Percentiles rank a stretch among this genome's conserved stretches.
Conservation (phyloP, 2,888 invertebrate species). For the Hemicrepidius hirtus region DNA sequence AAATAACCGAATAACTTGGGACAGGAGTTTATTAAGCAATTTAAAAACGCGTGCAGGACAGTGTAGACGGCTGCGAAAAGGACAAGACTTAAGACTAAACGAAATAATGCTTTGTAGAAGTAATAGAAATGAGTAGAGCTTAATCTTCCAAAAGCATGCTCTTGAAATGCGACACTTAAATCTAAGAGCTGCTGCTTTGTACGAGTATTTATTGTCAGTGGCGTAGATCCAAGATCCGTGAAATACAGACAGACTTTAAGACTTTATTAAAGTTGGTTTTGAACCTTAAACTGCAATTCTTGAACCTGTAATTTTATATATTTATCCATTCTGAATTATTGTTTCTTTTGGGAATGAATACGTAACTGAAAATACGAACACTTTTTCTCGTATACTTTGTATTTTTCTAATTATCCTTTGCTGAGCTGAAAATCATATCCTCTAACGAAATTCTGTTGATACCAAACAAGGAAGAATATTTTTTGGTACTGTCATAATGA, state of each 20-base stretch:
- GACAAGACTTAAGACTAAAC: conserved; percentile 42
- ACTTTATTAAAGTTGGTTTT: neutral
- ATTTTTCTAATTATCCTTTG: too few species aligned
- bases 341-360: too few species aligned
- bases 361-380: too few species aligned
- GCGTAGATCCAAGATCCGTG: conserved; percentile 21
- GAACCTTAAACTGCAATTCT: too few species aligned
- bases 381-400: too few species aligned
- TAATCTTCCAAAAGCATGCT: conserved; percentile 35
- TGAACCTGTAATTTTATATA: too few species aligned
- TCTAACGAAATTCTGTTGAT: too few species aligned
- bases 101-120: conserved; percentile 36
- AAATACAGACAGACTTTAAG: neutral
- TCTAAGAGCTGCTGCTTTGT: conserved; percentile 27
- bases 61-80: conserved; percentile 39
- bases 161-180: conserved; percentile 44
- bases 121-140: conserved; percentile 46
- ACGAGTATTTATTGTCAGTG: conserved; percentile 39
- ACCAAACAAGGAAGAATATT: too few species aligned
- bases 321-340: too few species aligned
- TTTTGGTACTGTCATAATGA: too few species aligned
- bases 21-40: conserved; percentile 48
- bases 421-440: too few species aligned
- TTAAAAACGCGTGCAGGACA: conserved; percentile 45
- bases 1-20: conserved; percentile 33